A percentile compares a stretch with the other conserved stretches of the same genome.
phyloP scores from a whole-genome alignment of 1,140 invertebrate species.

The Rhyzopertha dominica region DNA sequence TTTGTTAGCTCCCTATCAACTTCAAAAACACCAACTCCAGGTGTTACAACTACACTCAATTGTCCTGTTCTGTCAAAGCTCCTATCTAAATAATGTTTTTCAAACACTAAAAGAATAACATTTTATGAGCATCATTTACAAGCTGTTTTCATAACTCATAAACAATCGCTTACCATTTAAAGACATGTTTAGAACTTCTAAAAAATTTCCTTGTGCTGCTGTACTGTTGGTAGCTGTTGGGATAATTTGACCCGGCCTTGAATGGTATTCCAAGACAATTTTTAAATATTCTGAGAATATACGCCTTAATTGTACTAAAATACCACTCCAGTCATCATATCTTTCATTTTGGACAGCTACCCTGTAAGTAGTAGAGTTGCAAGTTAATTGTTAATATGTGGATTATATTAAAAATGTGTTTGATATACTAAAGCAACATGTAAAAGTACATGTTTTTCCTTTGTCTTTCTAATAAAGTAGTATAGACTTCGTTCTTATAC shows the following conservation, averaged over 20 bases:
- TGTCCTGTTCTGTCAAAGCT: conserved; percentile 98
- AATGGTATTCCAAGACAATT: conserved; percentile 83
- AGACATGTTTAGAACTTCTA: conserved; percentile 98
- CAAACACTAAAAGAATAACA: conserved; percentile 72
- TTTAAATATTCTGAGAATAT: conserved; percentile 90
- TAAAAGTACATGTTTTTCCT: too few relatives aligned
- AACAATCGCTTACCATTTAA: conserved; percentile 71
- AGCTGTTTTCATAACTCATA: conserved; percentile 6
- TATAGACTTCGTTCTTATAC: too few relatives aligned
- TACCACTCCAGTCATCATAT: conserved; percentile 94
- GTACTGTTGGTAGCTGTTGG: conserved; percentile 88
- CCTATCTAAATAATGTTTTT: conserved; percentile 95
- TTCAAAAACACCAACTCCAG: conserved; percentile 95
- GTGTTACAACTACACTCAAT: conserved; percentile 94
- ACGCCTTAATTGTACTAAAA: conserved; percentile 77
- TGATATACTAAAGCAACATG: too few relatives aligned
- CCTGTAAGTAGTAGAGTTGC: conserved; percentile 49
- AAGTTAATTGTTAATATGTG: neutral
- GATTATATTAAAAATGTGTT: neutral
- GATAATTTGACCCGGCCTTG: conserved; percentile 62
- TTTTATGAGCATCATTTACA: conserved; percentile 11
- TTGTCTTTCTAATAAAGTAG: too few relatives aligned
- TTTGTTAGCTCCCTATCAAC: conserved; percentile 96
- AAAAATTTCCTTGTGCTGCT: conserved; percentile 94
- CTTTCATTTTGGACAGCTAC: conserved; percentile 97